Evolutionary conservation across 2,113 vertebrate genomes (phyloP).

Genomic region (Eolophus roseicapilla): DNA sequence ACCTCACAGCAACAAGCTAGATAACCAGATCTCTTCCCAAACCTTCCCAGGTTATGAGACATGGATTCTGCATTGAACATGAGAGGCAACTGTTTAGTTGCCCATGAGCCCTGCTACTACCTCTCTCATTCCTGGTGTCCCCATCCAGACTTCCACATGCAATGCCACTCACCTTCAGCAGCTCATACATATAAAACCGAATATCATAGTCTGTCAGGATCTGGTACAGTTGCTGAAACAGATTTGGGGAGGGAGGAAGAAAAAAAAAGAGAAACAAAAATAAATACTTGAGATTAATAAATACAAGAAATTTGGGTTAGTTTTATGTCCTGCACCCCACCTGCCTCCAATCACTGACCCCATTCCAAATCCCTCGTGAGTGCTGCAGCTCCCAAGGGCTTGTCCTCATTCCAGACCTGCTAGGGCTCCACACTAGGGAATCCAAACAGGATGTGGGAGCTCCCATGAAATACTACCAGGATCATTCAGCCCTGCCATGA

Average conservation of each 20-base stretch:
- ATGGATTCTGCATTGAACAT: neutral
- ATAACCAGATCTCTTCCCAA: neutral
- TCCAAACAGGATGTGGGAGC: neutral
- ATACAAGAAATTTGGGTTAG: neutral
- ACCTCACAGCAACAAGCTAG: neutral
- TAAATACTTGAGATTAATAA: neutral
- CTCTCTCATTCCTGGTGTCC: neutral
- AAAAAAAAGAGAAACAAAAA: neutral
- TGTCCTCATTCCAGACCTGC: neutral
- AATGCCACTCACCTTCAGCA: constrained; percentile 90
- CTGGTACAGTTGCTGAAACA: constrained; percentile 96
- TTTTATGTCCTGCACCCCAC: neutral
- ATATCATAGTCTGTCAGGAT: constrained; percentile 99
- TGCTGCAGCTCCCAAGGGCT: neutral
- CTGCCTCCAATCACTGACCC: neutral
- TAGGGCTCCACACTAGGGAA: neutral
- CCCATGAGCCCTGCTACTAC: neutral
- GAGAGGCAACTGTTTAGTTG: neutral
- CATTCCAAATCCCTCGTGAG: neutral
- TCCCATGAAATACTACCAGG: neutral
- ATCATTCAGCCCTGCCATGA: neutral
- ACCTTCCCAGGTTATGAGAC: neutral
- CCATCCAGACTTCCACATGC: neutral
- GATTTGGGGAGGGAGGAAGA: neutral
- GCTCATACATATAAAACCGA: constrained; percentile 99